phyloP scores from a whole-genome alignment of 2,797 vertebrate genomes.

The Serranus cabrilla region DNA sequence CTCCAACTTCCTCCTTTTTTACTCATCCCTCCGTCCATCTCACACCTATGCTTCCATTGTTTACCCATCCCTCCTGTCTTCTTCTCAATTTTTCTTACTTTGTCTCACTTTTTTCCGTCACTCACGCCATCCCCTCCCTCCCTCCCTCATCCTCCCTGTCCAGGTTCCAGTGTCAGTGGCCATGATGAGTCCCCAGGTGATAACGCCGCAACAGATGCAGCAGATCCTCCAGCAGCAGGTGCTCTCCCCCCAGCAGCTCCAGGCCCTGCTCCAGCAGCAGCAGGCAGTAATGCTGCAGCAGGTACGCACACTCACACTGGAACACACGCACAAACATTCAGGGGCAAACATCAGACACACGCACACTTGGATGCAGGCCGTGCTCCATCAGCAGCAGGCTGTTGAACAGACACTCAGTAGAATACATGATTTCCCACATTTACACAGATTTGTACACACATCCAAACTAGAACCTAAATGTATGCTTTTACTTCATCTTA shows the following conservation, averaged over 20 bases:
- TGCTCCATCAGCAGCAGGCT: slow-evolving; percentile 16
- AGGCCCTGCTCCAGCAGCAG: slow-evolving; percentile 98
- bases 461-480: background rate
- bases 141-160: slow-evolving; percentile 31
- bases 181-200: slow-evolving; percentile 99
- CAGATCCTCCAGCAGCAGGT: slow-evolving; percentile 99
- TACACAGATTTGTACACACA: too few relatives aligned
- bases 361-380: slow-evolving; percentile 4
- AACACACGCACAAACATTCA: slow-evolving; percentile 17
- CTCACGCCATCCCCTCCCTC: background rate
- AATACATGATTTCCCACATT: background rate
- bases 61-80: slow-evolving; percentile 7
- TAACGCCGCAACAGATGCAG: slow-evolving; percentile 99
- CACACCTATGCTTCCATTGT: slow-evolving; percentile 13
- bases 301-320: slow-evolving; percentile 83
- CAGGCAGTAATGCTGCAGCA: slow-evolving; percentile 99
- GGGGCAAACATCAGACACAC: slow-evolving; percentile 28
- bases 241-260: slow-evolving; percentile 98
- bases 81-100: background rate
- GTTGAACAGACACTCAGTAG: background rate
- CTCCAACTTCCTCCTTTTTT: slow-evolving; percentile 40
- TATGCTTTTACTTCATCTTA: background rate
- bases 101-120: background rate
- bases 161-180: slow-evolving; percentile 99
- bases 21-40: slow-evolving; percentile 13